Percentiles rank a stretch among this genome's conserved stretches.
phyloP scores from a whole-genome alignment of 1,140 invertebrate species.

The Philopotamus ludificatus region DNA sequence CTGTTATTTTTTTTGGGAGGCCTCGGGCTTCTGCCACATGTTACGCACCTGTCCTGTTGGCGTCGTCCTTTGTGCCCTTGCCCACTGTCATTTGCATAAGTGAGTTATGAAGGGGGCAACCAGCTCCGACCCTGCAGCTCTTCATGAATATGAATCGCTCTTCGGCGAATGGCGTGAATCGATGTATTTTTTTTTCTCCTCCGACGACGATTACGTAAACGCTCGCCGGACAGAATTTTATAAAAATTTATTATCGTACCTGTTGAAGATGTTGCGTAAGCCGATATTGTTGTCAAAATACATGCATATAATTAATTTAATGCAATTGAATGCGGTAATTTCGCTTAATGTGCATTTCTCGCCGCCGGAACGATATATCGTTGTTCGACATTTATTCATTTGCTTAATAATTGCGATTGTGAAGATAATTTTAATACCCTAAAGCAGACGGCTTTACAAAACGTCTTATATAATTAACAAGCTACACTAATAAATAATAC shows the following conservation, averaged over 20 bases:
- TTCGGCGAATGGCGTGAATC: background rate
- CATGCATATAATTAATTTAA: no score
- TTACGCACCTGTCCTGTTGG: background rate
- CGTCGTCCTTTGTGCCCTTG: slow-evolving; percentile 15
- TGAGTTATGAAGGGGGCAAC: slow-evolving; percentile 14
- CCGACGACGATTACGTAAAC: background rate
- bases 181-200: background rate
- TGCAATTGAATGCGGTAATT: no score
- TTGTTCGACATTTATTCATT: no score
- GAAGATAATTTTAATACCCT: no score
- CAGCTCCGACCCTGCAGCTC: background rate
- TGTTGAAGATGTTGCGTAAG: no score
- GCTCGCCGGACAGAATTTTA: background rate
- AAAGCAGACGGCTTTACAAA: no score
- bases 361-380: no score
- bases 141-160: background rate
- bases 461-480: no score
- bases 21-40: slow-evolving; percentile 17
- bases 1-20: background rate
- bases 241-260: background rate
- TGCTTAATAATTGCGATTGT: no score
- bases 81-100: slow-evolving; percentile 12
- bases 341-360: no score
- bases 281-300: no score
- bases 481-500: no score